Evolutionary conservation across 2,797 vertebrate genomes (phyloP), one percentile per base, ranked within the genome.

Genomic region (Okamejei kenojei): DNA sequence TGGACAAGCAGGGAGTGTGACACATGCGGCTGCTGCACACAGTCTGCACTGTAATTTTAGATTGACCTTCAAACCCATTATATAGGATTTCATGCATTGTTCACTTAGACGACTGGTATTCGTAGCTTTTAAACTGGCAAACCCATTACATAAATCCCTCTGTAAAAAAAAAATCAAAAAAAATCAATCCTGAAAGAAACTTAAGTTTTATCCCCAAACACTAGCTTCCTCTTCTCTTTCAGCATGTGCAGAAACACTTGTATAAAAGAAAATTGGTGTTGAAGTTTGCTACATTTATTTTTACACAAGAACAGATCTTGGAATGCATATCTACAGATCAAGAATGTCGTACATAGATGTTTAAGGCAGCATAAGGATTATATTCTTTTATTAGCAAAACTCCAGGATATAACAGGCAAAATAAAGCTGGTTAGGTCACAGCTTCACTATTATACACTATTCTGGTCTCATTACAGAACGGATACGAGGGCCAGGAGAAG

Each of bases 51-150:
- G 58, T 86, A 86, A 32, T 68, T 88, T 68, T 68, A 68, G 23
- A 88, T 21, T 88, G n/a, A 88, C 11, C n/a, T 32, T 88, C 84
- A 68, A 88, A 17, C 13, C 32, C 54, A 88, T 88, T 88, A 68
- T 65, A 65, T 65, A 32, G 29, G 7, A 88, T 88, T 88, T 19
- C 61, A 88, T 17, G 8, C 17, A 65, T 9, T 65, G 61, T 68
- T 84, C 29, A 68, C 32, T 86, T 21, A 19, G 81, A 84, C 26
- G 81, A 23, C 23, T 54, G 4, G 26, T 29, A 86, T 35, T 88
- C 61, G 68, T 32, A 35, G 29, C 61, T 88, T n/a, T 68, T 88
- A 32, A 88, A n/a, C 21, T 68, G 84, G 63, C 84, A 88, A 68
- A 35, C 7, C 3, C 84, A 88, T 68, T 68, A 68, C n/a, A 88